Percentiles rank a stretch among this genome's conserved stretches.
Evolutionary conservation across 2,113 vertebrate species (phyloP).

Genomic region (Microcebus murinus): DNA sequence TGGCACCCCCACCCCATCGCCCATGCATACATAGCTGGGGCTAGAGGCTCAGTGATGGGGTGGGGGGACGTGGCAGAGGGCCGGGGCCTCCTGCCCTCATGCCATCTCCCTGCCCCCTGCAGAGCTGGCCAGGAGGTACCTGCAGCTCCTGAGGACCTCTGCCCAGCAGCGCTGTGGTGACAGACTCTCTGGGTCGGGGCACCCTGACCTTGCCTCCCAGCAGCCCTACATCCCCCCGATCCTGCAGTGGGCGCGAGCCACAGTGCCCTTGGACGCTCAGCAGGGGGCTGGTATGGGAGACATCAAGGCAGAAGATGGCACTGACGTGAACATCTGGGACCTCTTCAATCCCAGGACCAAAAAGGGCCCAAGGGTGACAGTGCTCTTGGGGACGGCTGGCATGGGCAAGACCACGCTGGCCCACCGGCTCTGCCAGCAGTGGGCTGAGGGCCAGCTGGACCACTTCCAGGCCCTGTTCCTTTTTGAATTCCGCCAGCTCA

Average conservation of each 20-base stretch:
- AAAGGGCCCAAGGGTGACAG: conserved; percentile 77
- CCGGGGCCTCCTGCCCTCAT: neutral
- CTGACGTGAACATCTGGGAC: conserved; percentile 84
- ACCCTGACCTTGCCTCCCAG: conserved; percentile 70
- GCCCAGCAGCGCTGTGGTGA: conserved; percentile 78
- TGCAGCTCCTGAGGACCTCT: conserved; percentile 61
- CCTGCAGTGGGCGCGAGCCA: conserved; percentile 75
- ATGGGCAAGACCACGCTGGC: conserved; percentile 92
- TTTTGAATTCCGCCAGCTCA: conserved; percentile 95
- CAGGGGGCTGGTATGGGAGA: conserved; percentile 29
- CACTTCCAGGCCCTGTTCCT: conserved; percentile 89
- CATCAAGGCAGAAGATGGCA: conserved; percentile 74
- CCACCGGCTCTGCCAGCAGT: conserved; percentile 87
- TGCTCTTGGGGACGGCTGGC: conserved; percentile 91
- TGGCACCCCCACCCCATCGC: fast-evolving
- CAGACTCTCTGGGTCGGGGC: conserved; percentile 49
- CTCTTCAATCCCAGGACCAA: conserved; percentile 81
- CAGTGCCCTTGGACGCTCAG: conserved; percentile 74
- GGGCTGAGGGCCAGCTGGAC: conserved; percentile 88
- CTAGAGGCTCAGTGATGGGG: neutral
- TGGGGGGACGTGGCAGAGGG: neutral
- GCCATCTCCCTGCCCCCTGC: neutral
- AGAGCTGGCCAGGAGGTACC: conserved; percentile 87
- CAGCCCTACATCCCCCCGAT: conserved; percentile 85
- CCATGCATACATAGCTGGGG: neutral